Base-by-base conservation (phyloP, 2,888 invertebrate genomes). In the Cerastis rubricosa region DNA sequence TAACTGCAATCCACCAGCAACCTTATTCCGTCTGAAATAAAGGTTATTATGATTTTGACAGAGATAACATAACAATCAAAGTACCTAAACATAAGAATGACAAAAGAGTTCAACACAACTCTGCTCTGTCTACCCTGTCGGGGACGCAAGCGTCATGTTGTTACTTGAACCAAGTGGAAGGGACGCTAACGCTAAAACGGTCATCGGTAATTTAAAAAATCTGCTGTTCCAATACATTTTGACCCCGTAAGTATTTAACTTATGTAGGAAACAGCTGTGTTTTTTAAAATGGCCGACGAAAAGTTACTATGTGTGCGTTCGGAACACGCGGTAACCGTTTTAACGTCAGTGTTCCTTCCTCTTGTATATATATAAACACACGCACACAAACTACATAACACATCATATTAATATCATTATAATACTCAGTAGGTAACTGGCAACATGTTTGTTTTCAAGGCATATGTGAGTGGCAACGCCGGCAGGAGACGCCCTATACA, bases 311-410 rank as follows among this genome's bases (percentile, higher is more conserved):
- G 8, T 29, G 11, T 2, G 3, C 29, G 3, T 25, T 12, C n/a
- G n/a, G 11, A 4, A 51, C 11, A 25, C 6, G 6, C 22, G 51
- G 22, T 51, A 51, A 51, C 9, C 22, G 9, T 54, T 6, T 12
- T 0, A 5, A 12, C n/a, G 6, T 7, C 57, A 22, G 7, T 25
- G 7, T 14, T 7, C 14, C 57, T 6, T 25, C 57, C 7, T 7
- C 7, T 2, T n/a, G 25, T 17, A n/a, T 19, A 25, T 14, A 9
- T 59, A 17, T 14, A 49, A 2, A 49, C 54, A 76, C 59, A 74
- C 47, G 25, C 59, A 71, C 45, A 76, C 45, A 70, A 64, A 69
- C 69, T 25, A 22, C 71, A 45, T n/a, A n/a, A 74, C 78, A 78
- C 71, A 67, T 14, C n/a, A n/a, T n/a, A 17, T 71, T 63, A 51